phyloP scores from a whole-genome alignment of 2,797 vertebrate species.

The Moxostoma hubbsi region DNA sequence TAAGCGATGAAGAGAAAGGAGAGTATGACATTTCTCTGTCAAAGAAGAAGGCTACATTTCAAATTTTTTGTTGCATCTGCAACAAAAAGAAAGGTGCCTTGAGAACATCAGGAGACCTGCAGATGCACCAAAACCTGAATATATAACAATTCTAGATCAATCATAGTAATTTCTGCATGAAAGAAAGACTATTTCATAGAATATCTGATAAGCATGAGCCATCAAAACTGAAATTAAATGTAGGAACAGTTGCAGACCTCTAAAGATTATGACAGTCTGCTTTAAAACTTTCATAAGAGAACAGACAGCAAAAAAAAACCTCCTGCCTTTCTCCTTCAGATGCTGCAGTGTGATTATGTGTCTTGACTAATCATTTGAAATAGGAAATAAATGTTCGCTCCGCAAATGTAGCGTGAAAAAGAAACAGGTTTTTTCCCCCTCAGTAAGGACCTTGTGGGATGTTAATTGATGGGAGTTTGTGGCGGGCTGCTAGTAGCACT shows the following conservation, averaged over 20 bases:
- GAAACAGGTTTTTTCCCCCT: constrained; percentile 64
- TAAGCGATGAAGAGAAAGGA: constrained; percentile 3
- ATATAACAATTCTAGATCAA: constrained; percentile 27
- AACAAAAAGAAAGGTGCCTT: constrained; percentile 7
- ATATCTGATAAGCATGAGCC: constrained; percentile 17
- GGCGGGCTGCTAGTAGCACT: constrained; percentile 79
- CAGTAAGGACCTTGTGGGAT: constrained; percentile 67
- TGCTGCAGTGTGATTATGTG: constrained; percentile 68
- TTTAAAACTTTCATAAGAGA: constrained; percentile 34
- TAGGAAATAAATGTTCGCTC: constrained; percentile 79
- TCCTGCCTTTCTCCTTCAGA: constrained; percentile 41
- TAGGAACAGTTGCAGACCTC: constrained; percentile 1
- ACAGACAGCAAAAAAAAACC: constrained; percentile 32
- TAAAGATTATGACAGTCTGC: constrained; percentile 20
- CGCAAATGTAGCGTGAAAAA: constrained; percentile 83
- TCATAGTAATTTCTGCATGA: constrained; percentile 26
- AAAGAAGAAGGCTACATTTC: constrained; percentile 5
- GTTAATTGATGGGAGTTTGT: constrained; percentile 86
- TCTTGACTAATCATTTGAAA: constrained; percentile 80
- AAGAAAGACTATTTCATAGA: constrained; percentile 16
- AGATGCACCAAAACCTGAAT: constrained; percentile 2
- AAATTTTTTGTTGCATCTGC: constrained; percentile 19
- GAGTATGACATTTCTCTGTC: constrained; percentile 29
- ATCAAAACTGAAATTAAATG: constrained; percentile 24
- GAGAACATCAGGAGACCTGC: constrained; percentile 12